Conservation (phyloP, 1,140 invertebrate genomes). For the Drosophila lowei region DNA sequence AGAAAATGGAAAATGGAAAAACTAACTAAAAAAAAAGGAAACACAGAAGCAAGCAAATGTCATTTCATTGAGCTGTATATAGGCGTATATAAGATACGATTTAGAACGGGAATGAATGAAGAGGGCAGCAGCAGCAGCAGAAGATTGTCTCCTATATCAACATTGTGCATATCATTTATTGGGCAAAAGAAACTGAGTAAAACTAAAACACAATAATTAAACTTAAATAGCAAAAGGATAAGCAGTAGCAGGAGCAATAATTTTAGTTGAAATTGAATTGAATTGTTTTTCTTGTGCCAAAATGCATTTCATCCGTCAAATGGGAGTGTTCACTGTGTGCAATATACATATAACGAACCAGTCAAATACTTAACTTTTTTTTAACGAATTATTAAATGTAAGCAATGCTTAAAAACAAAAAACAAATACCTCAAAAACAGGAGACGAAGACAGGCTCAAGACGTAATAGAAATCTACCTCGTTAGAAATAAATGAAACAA, state of each 20-base stretch:
- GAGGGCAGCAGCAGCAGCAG: background rate
- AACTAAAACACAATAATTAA: constrained; percentile 63
- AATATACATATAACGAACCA: constrained; percentile 44
- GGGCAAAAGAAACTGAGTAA: constrained; percentile 26
- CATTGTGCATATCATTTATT: constrained; percentile 76
- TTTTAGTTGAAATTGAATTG: constrained; percentile 76
- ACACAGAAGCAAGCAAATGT: background rate
- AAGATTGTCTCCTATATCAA: constrained; percentile 66
- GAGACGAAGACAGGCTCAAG: constrained; percentile 17
- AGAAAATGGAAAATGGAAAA: constrained; percentile 3
- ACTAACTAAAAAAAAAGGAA: background rate
- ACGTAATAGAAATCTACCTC: constrained; percentile 62
- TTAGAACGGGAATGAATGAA: constrained; percentile 3
- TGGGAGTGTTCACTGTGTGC: constrained; percentile 56
- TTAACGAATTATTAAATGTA: constrained; percentile 36
- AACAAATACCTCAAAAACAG: constrained; percentile 55
- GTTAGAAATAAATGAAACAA: constrained; percentile 53
- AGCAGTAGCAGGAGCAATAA: constrained; percentile 63
- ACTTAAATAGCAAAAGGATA: constrained; percentile 69
- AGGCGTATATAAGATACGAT: background rate
- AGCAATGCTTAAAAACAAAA: constrained; percentile 38
- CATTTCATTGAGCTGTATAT: constrained; percentile 21
- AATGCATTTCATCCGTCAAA: constrained; percentile 22
- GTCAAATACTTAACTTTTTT: constrained; percentile 30
- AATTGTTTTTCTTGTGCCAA: constrained; percentile 24